Evolutionary conservation across 2,113 vertebrate genomes (phyloP), one percentile per base, ranked within the genome.

Genomic region (Zosterops borbonicus): DNA sequence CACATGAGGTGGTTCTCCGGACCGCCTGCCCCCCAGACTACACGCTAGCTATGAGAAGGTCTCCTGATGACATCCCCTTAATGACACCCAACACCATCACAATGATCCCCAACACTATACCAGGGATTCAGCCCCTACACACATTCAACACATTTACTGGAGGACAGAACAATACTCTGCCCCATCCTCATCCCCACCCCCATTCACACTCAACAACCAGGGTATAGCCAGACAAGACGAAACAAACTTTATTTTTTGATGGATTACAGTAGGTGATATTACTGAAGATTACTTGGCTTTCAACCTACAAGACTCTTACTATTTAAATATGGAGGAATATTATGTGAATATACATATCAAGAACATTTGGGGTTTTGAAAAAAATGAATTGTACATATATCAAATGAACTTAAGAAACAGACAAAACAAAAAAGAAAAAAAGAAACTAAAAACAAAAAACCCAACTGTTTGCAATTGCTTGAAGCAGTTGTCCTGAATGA

Each of bases 191-290:
- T 89, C 98, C 99, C 46, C 99, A 99, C 84, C 99, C 99, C 80
- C 99, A 99, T 98, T 99, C 99, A 98, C 99, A 99, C 97, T 99
- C 99, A 98, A 99, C 99, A 98, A 99, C 99, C 98, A 99, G 99
- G 98, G 99, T 99, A 99, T 99, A 99, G 99, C 99, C 99, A 98
- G 97, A 98, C 97, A 97, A 97, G 95, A 98, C 8, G 83, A 97
- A 97, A 98, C 96, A 98, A 98, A 98, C 98, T 98, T 97, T 98
- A 97, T 98, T 98, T 98, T 98, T 98, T 98, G 98, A 98, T 95
- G 98, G 98, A 98, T 98, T 98, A 95, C 96, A 97, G 98, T 98
- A 97, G 97, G 97, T 96, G 96, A 96, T 93, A 89, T 97, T 96
- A 97, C 96, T 96, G 97, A 98, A 98, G 98, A 98, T 97, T 97